Conservation (phyloP, 2,888 invertebrate species). For the Slavum lentiscoides region DNA sequence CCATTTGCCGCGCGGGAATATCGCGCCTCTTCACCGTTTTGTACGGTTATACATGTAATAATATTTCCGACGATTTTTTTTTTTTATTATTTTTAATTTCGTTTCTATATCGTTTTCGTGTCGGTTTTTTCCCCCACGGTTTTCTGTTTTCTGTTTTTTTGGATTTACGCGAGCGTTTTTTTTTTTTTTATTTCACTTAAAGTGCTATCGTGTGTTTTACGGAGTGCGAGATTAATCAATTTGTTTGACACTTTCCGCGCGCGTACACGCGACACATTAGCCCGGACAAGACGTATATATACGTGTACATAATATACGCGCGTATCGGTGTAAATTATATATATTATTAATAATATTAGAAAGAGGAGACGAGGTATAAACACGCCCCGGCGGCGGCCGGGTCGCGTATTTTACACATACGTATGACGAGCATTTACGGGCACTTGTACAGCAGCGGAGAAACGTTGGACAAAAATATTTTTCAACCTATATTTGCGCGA, state of each 20-base stretch:
- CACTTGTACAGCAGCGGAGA: too few relatives aligned
- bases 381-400: too few relatives aligned
- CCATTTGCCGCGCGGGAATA: slow-evolving; percentile 32
- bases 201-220: slow-evolving; percentile 52
- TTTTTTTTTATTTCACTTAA: slow-evolving; percentile 18
- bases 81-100: neutral
- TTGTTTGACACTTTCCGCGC: slow-evolving; percentile 43
- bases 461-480: too few relatives aligned
- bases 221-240: slow-evolving; percentile 51
- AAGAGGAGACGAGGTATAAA: too few relatives aligned
- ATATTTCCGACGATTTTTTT: neutral
- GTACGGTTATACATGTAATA: neutral
- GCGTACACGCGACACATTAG: slow-evolving; percentile 48
- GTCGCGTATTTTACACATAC: too few relatives aligned
- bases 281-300: slow-evolving; percentile 21
- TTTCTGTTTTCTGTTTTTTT: too few relatives aligned
- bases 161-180: too few relatives aligned
- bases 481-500: too few relatives aligned
- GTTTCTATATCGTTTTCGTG: too few relatives aligned
- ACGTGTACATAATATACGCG: neutral
- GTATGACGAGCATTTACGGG: too few relatives aligned
- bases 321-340: neutral
- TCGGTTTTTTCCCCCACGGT: too few relatives aligned
- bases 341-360: too few relatives aligned
- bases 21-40: slow-evolving; percentile 14